These are phyloP conservation scores for Pseudomyrmex concolor DNA, from an alignment of 1,140 invertebrate species.

Conservation along the genomic window DNA sequence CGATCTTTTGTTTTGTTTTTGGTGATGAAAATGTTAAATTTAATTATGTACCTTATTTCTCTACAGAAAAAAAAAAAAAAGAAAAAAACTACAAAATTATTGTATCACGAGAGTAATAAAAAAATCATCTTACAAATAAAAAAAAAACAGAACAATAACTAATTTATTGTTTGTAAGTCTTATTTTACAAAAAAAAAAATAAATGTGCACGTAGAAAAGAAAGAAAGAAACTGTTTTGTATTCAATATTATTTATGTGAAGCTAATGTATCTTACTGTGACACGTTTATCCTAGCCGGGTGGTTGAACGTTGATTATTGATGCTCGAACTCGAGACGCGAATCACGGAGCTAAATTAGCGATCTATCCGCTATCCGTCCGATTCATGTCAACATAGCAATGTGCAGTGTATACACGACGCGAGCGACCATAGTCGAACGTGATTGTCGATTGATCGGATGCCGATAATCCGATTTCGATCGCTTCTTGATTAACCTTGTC, in stretches of 20 bases:
- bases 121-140: too few species aligned
- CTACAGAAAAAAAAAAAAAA: too few species aligned
- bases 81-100: too few species aligned
- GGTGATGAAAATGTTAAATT: too few species aligned
- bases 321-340: constrained; percentile 42
- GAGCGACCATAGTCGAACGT: constrained; percentile 27
- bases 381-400: constrained; percentile 47
- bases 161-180: too few species aligned
- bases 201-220: too few species aligned
- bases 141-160: too few species aligned
- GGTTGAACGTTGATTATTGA: constrained; percentile 25
- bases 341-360: constrained; percentile 56
- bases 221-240: too few species aligned
- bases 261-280: constrained; percentile 20
- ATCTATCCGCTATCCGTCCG: constrained; percentile 50
- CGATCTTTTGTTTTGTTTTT: too few species aligned
- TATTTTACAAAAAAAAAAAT: too few species aligned
- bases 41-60: too few species aligned
- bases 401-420: constrained; percentile 50
- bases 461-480: constrained; percentile 58
- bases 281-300: constrained; percentile 14
- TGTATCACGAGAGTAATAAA: too few species aligned
- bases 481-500: constrained; percentile 24
- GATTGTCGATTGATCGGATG: constrained; percentile 57
- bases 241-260: background rate